These are phyloP conservation scores for Anguilla marmorata DNA, from an alignment of 2,797 vertebrate species.

Conservation along the genomic window DNA sequence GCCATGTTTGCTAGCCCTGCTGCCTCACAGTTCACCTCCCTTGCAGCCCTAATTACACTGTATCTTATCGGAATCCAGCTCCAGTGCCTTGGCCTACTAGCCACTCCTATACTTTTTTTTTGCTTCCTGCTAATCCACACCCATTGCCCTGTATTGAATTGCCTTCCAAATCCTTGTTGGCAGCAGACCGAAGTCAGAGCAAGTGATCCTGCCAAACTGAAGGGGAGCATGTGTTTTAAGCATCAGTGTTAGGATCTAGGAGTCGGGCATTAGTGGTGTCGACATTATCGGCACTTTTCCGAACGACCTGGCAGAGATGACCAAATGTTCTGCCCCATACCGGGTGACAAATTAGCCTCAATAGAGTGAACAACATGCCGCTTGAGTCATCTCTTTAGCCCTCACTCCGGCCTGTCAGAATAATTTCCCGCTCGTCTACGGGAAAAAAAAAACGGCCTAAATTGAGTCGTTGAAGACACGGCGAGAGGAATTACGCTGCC, in stretches of 20 bases:
- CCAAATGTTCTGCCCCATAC: neutral
- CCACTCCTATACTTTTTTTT: neutral
- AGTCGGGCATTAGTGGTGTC: neutral
- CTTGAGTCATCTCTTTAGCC: neutral
- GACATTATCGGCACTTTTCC: neutral
- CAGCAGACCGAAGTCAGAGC: constrained; percentile 33
- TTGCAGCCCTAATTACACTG: neutral
- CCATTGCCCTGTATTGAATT: constrained; percentile 45
- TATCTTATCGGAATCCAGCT: neutral
- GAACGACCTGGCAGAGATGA: neutral
- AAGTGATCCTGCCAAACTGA: constrained; percentile 21
- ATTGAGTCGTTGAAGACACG: neutral
- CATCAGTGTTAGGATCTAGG: neutral
- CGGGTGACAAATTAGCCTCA: constrained; percentile 1
- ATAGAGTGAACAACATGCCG: neutral
- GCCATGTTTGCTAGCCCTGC: neutral
- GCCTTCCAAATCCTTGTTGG: constrained; percentile 50
- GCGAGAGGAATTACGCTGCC: neutral
- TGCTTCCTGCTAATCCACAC: constrained; percentile 32
- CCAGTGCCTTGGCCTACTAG: neutral
- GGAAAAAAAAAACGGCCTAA: neutral
- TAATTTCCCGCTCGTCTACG: neutral
- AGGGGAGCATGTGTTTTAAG: constrained; percentile 24
- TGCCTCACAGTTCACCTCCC: neutral
- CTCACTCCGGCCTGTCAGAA: neutral